These are phyloP conservation scores for Megaceryle maxima DNA, from an alignment of 2,113 vertebrate species.

Conservation along the genomic window DNA sequence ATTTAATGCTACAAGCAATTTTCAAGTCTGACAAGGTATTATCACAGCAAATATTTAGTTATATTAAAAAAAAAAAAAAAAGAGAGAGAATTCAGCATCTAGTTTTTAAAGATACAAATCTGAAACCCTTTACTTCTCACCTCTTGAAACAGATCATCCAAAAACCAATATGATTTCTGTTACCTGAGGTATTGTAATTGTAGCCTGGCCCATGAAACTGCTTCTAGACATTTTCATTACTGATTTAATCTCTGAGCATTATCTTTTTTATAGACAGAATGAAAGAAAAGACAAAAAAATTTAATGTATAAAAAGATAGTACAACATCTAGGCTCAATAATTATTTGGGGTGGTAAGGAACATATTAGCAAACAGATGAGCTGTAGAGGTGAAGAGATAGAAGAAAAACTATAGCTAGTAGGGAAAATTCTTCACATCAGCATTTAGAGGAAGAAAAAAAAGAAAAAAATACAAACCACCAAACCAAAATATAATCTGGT, in stretches of 20 bases:
- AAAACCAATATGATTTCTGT: neutral
- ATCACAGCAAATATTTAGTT: neutral
- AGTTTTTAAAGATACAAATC: neutral
- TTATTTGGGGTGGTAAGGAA: neutral
- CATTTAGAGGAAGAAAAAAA: neutral
- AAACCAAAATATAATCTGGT: neutral
- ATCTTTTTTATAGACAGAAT: neutral
- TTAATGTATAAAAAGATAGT: neutral
- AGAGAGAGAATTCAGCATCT: neutral
- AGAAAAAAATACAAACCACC: neutral
- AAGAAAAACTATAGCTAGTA: neutral
- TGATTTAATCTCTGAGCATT: neutral
- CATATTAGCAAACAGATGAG: neutral
- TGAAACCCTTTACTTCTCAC: neutral
- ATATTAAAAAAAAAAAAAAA: neutral
- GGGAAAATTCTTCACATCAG: neutral
- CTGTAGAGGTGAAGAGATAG: neutral
- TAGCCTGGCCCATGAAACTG: rapidly evolving
- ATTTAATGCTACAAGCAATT: neutral
- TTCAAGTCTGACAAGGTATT: neutral
- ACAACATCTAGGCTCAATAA: neutral
- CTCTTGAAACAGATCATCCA: neutral
- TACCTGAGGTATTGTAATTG: neutral
- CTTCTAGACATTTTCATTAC: neutral
- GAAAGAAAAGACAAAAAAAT: neutral